Conservation (phyloP, 1,140 invertebrate species). For the Sogatella furcifera region DNA sequence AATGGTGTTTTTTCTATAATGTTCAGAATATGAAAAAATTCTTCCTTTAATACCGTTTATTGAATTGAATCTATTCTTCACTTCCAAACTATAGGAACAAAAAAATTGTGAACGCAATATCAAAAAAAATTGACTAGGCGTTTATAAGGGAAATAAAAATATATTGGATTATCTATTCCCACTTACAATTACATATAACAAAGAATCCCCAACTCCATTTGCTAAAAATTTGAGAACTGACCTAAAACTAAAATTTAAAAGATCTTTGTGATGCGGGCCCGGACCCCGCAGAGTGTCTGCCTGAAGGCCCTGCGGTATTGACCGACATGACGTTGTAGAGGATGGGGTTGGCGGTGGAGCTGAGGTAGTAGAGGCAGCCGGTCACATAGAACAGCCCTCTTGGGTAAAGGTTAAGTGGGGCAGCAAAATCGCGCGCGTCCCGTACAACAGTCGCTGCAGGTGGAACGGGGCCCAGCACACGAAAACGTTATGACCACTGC, state of each 20-base stretch:
- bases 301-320: constrained; percentile 72
- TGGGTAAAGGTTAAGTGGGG: constrained; percentile 65
- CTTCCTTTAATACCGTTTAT: too few species aligned
- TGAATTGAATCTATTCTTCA: too few species aligned
- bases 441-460: constrained; percentile 69
- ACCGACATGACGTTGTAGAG: constrained; percentile 86
- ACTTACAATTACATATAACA: too few species aligned
- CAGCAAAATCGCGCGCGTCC: constrained; percentile 46
- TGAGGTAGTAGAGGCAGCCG: constrained; percentile 78
- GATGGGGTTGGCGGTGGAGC: constrained; percentile 81
- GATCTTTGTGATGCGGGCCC: constrained; percentile 38
- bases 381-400: constrained; percentile 66
- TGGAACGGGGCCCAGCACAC: constrained; percentile 96
- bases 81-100: too few species aligned
- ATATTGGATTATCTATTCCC: too few species aligned
- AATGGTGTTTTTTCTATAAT: too few species aligned
- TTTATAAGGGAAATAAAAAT: too few species aligned
- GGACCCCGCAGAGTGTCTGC: constrained; percentile 60
- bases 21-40: too few species aligned
- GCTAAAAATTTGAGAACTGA: neutral
- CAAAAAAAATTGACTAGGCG: too few species aligned
- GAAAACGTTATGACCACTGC: constrained; percentile 95
- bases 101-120: too few species aligned
- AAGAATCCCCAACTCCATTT: too few species aligned
- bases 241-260: constrained; percentile 20